These are phyloP conservation scores for Oedothorax gibbosus DNA, from an alignment of 1,140 invertebrate genomes.

Conservation along the genomic window DNA sequence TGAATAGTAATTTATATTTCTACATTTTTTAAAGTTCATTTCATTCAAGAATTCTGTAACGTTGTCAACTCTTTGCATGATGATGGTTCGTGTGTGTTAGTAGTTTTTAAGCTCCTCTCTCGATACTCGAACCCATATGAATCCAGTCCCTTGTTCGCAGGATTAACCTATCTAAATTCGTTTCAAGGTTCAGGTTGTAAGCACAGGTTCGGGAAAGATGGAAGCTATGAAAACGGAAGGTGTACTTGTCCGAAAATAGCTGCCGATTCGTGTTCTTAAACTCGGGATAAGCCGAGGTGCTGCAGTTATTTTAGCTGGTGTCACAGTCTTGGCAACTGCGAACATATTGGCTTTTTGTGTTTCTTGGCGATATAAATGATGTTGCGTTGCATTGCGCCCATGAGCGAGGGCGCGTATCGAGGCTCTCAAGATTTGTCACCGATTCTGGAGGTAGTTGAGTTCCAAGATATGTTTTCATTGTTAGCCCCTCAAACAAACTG, in stretches of 20 bases:
- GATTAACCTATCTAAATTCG: conserved; percentile 31
- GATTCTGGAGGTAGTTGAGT: too few species aligned
- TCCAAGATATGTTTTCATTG: too few species aligned
- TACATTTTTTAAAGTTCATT: too few species aligned
- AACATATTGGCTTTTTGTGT: conserved; percentile 45
- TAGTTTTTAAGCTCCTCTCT: too few species aligned
- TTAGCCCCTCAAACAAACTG: background rate
- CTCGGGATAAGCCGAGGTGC: background rate
- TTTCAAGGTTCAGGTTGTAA: conserved; percentile 31
- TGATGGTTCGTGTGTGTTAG: too few species aligned
- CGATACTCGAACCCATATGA: conserved; percentile 5
- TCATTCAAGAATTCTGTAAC: too few species aligned
- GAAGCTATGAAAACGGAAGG: conserved; percentile 49
- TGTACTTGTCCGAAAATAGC: conserved; percentile 53
- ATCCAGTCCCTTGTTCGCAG: conserved; percentile 6
- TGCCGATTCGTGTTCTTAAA: conserved; percentile 27
- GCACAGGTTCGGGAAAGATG: background rate
- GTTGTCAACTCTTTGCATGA: too few species aligned
- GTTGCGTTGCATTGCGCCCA: background rate
- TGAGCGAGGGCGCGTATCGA: background rate
- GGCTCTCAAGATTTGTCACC: background rate
- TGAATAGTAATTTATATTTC: too few species aligned
- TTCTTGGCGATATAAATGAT: conserved; percentile 52
- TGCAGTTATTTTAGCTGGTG: conserved; percentile 51
- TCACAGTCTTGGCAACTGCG: conserved; percentile 11